Evolutionary conservation across 2,888 invertebrate species (phyloP).

Genomic region (Oithona nana): DNA sequence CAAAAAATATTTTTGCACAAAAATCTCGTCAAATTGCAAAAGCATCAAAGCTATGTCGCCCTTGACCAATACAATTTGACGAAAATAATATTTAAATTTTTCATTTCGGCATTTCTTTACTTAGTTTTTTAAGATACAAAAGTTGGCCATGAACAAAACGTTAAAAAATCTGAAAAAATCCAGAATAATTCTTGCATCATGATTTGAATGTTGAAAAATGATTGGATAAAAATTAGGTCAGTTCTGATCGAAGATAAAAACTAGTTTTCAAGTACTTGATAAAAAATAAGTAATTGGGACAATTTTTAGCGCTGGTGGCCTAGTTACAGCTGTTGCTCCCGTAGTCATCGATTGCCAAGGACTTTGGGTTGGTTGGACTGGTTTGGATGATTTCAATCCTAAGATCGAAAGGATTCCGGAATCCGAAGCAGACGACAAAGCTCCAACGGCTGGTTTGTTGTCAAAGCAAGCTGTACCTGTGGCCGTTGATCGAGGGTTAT

Average conservation of each 20-base stretch:
- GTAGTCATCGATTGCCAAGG: constrained; percentile 66
- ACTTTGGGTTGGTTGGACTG: constrained; percentile 81
- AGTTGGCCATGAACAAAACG: too few species aligned
- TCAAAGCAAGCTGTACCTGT: constrained; percentile 53
- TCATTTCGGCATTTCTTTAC: too few species aligned
- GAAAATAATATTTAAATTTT: too few species aligned
- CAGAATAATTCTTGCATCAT: not conserved
- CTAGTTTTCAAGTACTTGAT: not conserved
- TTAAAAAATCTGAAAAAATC: too few species aligned
- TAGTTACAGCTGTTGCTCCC: constrained; percentile 75
- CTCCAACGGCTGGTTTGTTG: constrained; percentile 64
- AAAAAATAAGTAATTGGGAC: constrained; percentile 7
- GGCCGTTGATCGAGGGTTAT: constrained; percentile 48
- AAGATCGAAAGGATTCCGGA: constrained; percentile 61
- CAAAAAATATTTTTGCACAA: too few species aligned
- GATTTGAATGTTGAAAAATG: not conserved
- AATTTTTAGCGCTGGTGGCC: constrained; percentile 58
- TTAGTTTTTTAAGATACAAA: too few species aligned
- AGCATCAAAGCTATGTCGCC: not conserved
- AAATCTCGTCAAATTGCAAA: not conserved
- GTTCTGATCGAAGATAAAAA: not conserved
- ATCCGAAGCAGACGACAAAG: constrained; percentile 62
- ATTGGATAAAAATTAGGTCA: not conserved
- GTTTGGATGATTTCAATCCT: constrained; percentile 39
- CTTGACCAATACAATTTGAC: too few species aligned